A percentile compares a stretch with the other conserved stretches of the same genome.
These are phyloP conservation scores for Phoenicopterus ruber DNA, from an alignment of 2,113 vertebrate species.

Conservation along the genomic window DNA sequence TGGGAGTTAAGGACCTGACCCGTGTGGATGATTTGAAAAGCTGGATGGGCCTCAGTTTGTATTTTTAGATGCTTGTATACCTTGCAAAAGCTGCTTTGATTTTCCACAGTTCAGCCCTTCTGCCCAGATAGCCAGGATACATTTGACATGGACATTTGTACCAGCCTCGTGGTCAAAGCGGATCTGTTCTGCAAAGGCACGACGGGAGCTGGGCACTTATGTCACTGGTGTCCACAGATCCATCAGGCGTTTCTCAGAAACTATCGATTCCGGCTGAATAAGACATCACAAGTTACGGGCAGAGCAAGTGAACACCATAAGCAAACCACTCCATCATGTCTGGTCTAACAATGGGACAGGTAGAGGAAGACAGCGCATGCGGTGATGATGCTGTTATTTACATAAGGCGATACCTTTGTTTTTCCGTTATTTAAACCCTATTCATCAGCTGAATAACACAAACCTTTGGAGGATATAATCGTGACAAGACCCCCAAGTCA, in stretches of 20 bases:
- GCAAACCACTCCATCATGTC: background rate
- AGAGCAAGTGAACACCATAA: background rate
- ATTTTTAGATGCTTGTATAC: background rate
- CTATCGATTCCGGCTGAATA: background rate
- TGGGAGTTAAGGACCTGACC: background rate
- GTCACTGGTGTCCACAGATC: background rate
- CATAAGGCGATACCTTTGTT: background rate
- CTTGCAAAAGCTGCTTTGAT: background rate
- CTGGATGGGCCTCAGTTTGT: background rate
- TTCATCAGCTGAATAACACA: background rate
- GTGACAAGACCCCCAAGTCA: background rate
- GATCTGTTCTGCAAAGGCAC: background rate
- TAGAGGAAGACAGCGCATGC: background rate
- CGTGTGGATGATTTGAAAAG: background rate
- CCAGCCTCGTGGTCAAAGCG: background rate
- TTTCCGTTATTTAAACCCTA: background rate
- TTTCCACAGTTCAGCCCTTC: background rate
- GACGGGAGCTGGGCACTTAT: background rate
- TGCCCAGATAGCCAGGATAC: background rate
- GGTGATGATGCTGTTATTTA: background rate
- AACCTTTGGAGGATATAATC: background rate
- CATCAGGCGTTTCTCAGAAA: background rate
- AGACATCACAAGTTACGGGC: background rate
- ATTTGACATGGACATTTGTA: background rate
- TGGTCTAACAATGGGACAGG: background rate